Evolutionary conservation across 2,888 invertebrate species (phyloP).

Genomic region (Nymphalis c-album): DNA sequence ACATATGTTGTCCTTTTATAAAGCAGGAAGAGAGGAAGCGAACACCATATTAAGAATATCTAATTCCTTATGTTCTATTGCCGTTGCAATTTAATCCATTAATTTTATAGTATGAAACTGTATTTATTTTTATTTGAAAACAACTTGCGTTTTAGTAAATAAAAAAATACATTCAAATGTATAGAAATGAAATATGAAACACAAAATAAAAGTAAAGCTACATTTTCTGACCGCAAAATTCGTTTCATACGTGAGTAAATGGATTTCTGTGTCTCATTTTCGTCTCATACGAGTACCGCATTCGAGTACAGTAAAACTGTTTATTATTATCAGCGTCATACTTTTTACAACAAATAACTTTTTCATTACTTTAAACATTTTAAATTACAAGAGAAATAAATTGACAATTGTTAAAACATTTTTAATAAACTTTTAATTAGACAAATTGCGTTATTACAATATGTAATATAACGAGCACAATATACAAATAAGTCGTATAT

Average conservation of each 20-base stretch:
- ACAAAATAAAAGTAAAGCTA: conserved; percentile 47
- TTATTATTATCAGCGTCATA: conserved; percentile 38
- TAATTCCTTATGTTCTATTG: conserved; percentile 7
- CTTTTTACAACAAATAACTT: conserved; percentile 50
- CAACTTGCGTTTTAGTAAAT: not conserved
- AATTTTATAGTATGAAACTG: not conserved
- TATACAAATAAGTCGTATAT: conserved; percentile 14
- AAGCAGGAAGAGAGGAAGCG: conserved; percentile 45
- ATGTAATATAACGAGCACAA: not conserved
- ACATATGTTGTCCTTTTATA: conserved; percentile 52
- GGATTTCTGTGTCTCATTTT: conserved; percentile 47
- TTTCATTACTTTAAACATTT: conserved; percentile 66
- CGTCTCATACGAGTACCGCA: conserved; percentile 19
- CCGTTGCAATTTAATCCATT: not conserved
- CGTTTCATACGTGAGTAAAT: conserved; percentile 49
- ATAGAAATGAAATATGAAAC: conserved; percentile 20
- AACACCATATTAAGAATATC: conserved; percentile 20
- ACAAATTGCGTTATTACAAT: not conserved
- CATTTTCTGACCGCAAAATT: conserved; percentile 54
- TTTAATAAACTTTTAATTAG: not conserved
- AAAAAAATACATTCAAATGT: conserved; percentile 1
- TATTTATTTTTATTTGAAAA: not conserved
- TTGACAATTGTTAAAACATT: not conserved
- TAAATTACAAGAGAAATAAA: conserved; percentile 13
- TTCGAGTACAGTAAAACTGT: conserved; percentile 18